These are phyloP conservation scores for Popillia japonica DNA, from an alignment of 1,140 invertebrate genomes.

Conservation along the genomic window DNA sequence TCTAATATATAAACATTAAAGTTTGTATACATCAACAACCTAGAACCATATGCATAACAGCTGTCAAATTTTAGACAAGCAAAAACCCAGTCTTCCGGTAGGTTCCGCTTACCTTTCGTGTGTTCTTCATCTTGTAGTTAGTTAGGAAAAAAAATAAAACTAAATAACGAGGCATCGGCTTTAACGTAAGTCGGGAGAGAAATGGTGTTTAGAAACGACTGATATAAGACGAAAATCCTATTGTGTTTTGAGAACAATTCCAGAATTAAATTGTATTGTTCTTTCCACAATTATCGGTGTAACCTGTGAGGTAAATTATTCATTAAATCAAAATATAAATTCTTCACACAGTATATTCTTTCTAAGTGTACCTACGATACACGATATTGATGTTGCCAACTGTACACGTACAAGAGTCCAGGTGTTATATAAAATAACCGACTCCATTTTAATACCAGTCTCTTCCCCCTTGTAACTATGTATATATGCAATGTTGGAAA, in stretches of 20 bases:
- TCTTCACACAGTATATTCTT: no score
- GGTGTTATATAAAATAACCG: slow-evolving; percentile 33
- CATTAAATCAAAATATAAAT: slow-evolving; percentile 2
- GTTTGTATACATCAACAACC: slow-evolving; percentile 16
- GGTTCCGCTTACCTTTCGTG: slow-evolving; percentile 23
- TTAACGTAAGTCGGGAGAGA: background rate
- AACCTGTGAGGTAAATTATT: slow-evolving; percentile 21
- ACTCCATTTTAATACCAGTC: slow-evolving; percentile 21
- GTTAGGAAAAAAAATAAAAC: background rate
- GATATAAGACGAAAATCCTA: no score
- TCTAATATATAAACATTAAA: slow-evolving; percentile 29
- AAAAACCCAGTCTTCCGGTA: slow-evolving; percentile 19
- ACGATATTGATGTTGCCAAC: slow-evolving; percentile 23
- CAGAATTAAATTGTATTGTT: background rate
- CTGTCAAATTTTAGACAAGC: slow-evolving; percentile 31
- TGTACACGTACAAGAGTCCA: slow-evolving; percentile 2
- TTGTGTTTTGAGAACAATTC: background rate
- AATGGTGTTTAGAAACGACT: no score
- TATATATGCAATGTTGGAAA: slow-evolving; percentile 19
- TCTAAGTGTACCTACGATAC: background rate
- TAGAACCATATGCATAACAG: slow-evolving; percentile 31
- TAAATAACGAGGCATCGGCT: background rate
- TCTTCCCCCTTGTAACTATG: background rate
- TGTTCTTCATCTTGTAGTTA: background rate
- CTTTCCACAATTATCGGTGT: background rate